Evolutionary conservation across 1,140 invertebrate species (phyloP).

Genomic region (Sinella curviseta): DNA sequence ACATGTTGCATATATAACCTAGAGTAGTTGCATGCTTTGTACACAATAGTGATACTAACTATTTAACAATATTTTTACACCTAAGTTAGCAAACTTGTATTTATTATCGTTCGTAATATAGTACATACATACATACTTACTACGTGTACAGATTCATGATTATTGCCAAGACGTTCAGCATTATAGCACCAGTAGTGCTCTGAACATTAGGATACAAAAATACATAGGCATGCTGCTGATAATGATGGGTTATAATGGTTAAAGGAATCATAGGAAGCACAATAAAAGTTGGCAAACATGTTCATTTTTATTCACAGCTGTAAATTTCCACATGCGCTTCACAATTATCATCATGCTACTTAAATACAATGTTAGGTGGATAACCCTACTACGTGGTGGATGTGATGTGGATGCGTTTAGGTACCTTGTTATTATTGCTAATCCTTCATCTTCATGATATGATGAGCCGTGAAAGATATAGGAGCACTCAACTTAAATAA

Average conservation of each 20-base stretch:
- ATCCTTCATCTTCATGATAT: too few relatives aligned
- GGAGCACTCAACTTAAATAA: too few relatives aligned
- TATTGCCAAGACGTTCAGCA: too few relatives aligned
- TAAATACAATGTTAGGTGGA: background rate
- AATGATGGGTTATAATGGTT: too few relatives aligned
- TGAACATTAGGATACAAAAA: too few relatives aligned
- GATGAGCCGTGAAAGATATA: too few relatives aligned
- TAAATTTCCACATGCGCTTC: background rate
- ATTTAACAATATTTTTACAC: background rate
- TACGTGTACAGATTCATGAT: too few relatives aligned
- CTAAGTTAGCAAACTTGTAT: background rate
- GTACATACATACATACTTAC: background rate
- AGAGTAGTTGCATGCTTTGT: background rate
- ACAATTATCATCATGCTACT: background rate
- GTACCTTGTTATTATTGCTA: background rate
- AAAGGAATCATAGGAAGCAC: too few relatives aligned
- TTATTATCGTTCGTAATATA: background rate
- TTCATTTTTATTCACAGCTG: slow-evolving; percentile 14
- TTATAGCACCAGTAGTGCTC: too few relatives aligned
- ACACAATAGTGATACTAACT: background rate
- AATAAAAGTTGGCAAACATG: background rate
- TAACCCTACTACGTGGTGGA: background rate
- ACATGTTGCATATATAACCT: background rate
- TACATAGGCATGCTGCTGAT: too few relatives aligned
- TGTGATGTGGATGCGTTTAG: background rate